Evolutionary conservation across 1,140 invertebrate species (phyloP).

Genomic region (Uloborus diversus): DNA sequence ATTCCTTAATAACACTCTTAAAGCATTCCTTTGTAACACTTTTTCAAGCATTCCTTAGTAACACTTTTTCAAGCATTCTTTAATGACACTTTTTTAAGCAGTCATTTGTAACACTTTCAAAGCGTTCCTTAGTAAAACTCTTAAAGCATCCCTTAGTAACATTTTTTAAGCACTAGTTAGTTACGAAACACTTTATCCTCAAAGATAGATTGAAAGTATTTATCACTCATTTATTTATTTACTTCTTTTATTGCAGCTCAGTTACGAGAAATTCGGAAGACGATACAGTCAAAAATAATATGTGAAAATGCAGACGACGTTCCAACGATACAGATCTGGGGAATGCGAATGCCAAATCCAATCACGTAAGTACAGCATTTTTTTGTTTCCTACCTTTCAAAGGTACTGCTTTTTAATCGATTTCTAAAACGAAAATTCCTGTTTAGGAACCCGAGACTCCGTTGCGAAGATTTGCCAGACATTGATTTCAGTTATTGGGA

Average conservation of each 20-base stretch:
- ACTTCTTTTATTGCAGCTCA: slow-evolving; percentile 63
- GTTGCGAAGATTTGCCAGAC: slow-evolving; percentile 55
- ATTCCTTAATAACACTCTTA: too few species aligned
- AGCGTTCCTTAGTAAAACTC: too few species aligned
- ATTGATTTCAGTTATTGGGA: slow-evolving; percentile 57
- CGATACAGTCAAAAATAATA: slow-evolving; percentile 61
- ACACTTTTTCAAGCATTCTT: too few species aligned
- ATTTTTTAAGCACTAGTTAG: too few species aligned
- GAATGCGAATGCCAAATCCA: slow-evolving; percentile 61
- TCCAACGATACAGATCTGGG: slow-evolving; percentile 63
- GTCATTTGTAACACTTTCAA: too few species aligned
- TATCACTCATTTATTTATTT: too few species aligned
- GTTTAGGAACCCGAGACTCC: slow-evolving; percentile 57
- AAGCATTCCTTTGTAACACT: too few species aligned
- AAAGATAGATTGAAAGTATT: too few species aligned
- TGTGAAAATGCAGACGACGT: slow-evolving; percentile 64
- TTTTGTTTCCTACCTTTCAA: not conserved
- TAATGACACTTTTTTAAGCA: too few species aligned
- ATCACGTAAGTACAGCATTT: slow-evolving; percentile 56
- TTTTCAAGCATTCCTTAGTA: too few species aligned
- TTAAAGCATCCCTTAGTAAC: too few species aligned
- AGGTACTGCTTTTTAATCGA: not conserved
- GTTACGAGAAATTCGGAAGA: slow-evolving; percentile 62
- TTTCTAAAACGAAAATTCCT: not conserved
- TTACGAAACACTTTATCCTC: too few species aligned